phyloP scores from a whole-genome alignment of 2,797 vertebrate species.

The Prionace glauca region DNA sequence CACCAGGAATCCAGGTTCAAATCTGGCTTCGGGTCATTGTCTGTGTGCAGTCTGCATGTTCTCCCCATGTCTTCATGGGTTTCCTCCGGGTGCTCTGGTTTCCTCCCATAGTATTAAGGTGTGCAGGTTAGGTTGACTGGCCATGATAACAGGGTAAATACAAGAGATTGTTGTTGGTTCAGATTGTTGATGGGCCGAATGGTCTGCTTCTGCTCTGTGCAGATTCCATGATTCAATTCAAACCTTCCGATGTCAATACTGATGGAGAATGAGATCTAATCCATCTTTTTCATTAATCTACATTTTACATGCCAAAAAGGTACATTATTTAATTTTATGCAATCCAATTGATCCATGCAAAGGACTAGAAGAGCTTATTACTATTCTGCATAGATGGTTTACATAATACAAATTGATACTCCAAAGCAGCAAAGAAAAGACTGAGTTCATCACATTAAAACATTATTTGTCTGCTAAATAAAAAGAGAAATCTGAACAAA shows the following conservation, averaged over 20 bases:
- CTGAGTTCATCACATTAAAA: neutral
- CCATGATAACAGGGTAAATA: no score
- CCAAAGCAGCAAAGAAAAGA: neutral
- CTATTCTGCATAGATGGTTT: neutral
- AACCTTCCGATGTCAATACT: neutral
- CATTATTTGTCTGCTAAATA: neutral
- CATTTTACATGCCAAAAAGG: neutral
- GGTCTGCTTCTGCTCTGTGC: no score
- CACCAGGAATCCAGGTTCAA: no score
- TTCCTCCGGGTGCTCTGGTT: no score
- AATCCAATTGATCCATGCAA: neutral
- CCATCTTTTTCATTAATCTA: neutral
- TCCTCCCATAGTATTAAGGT: no score
- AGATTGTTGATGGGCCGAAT: no score
- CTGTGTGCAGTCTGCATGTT: no score
- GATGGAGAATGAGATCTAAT: neutral
- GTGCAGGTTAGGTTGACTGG: no score
- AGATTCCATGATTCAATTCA: no score
- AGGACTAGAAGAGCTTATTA: neutral
- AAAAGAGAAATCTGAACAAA: neutral
- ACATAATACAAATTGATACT: neutral
- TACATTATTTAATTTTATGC: neutral
- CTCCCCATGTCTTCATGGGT: no score
- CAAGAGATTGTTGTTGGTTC: no score
- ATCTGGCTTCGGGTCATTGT: no score